Percentiles rank a stretch among this genome's conserved stretches.
These are phyloP conservation scores for Thripadectes ignobilis DNA, from an alignment of 2,797 vertebrate genomes.

Conservation along the genomic window DNA sequence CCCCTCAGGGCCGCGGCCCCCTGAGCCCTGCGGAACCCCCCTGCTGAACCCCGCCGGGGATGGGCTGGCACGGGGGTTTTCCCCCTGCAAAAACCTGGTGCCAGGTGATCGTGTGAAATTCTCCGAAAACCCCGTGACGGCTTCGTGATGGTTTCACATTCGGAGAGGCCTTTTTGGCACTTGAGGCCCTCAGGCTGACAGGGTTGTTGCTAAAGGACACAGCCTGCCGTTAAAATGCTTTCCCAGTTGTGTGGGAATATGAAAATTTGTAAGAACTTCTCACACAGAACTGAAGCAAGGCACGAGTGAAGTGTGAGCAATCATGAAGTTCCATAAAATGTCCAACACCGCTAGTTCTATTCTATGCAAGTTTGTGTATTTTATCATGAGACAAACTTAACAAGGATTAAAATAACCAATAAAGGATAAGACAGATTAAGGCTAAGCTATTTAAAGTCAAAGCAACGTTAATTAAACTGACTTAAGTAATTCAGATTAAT, in stretches of 20 bases:
- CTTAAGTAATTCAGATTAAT: conserved; percentile 10
- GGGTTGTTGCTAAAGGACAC: not conserved
- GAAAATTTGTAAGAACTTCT: not conserved
- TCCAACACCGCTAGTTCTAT: not conserved
- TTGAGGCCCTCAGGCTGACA: not conserved
- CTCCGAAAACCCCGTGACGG: not conserved
- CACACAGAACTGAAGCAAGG: not conserved
- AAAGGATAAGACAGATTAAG: conserved; percentile 25
- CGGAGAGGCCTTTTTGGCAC: too few relatives aligned
- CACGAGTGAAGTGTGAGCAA: not conserved
- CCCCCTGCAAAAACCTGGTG: too few relatives aligned
- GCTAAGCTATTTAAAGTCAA: conserved; percentile 37
- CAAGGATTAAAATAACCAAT: conserved; percentile 7
- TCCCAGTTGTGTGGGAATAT: not conserved
- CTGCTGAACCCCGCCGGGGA: not conserved
- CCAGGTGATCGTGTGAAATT: not conserved
- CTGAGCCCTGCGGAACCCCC: not conserved
- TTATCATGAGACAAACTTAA: not conserved
- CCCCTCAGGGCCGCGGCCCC: accelerated
- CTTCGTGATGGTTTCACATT: accelerated
- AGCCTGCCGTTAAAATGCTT: not conserved
- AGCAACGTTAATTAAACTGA: conserved; percentile 31
- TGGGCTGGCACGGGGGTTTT: not conserved
- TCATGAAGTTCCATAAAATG: not conserved
- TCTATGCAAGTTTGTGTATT: not conserved